Evolutionary conservation across 2,113 vertebrate genomes (phyloP), one percentile per base, ranked within the genome.

Genomic region (Sturnira hondurensis): DNA sequence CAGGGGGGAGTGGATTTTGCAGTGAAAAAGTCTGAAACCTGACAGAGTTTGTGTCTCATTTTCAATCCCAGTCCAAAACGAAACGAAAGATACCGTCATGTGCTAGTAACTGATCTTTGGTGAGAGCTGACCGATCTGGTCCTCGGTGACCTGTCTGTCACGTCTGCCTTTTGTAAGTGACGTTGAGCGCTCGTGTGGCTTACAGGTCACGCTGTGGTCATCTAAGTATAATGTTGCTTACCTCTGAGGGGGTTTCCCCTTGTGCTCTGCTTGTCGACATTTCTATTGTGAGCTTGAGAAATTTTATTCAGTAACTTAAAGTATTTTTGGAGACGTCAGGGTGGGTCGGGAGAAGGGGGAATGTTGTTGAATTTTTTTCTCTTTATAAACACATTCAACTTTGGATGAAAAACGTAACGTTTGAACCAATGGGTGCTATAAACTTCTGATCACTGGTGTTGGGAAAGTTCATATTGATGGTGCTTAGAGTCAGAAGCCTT

Each of bases 401-500:
- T 87, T 58, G 67, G 70, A n/a, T 22, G 47, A 87, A 47, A 67
- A 90, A n/a, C 3, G 31, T 47, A 36, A 11, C 80, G 56, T 58
- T 76, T 91, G 52, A 84, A 73, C 19, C 61, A 91, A 71, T 90
- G 45, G 83, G 33, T 80, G 31, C 71, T 87, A n/a, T 47, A 56
- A 70, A 71, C 41, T 76, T 45, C 43, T 45, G 3, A 70, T 93
- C 56, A 54, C 47, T 97, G 87, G 43, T 73, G 56, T 94, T 86
- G 70, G 92, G 73, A 50, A 93, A 84, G 47, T 92, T 93, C 94
- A 41, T 84, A 43, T 63, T 54, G 63, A 54, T 94, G 68, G 54
- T 54, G 54, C 89, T 97, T 82, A 50, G 54, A 68, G 70, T 93
- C 94, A 58, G 88, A 77, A 93, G n/a, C 33, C 71, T 71, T 43